These are phyloP conservation scores for Oreotrochilus melanogaster DNA, from an alignment of 2,113 vertebrate genomes.

Conservation along the genomic window DNA sequence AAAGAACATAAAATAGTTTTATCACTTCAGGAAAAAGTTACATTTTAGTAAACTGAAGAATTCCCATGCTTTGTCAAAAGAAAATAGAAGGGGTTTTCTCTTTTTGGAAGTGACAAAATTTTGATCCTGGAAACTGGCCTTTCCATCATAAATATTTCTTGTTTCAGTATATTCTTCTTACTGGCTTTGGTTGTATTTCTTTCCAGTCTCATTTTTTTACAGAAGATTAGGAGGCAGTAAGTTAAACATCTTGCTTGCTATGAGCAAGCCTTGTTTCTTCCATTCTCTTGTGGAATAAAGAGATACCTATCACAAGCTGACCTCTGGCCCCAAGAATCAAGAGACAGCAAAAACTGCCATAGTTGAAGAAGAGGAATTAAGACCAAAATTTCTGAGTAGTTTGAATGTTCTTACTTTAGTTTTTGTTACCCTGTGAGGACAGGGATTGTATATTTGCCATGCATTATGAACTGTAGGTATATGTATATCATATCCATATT, in stretches of 20 bases:
- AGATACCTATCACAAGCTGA: not conserved
- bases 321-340: not conserved
- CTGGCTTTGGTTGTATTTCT: not conserved
- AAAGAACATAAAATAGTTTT: not conserved
- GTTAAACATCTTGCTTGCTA: not conserved
- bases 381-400: not conserved
- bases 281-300: not conserved
- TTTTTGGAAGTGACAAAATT: not conserved
- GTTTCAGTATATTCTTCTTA: not conserved
- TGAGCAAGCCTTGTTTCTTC: not conserved
- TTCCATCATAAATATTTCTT: not conserved
- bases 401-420: not conserved
- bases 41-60: not conserved
- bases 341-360: not conserved
- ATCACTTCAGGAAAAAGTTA: not conserved
- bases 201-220: not conserved
- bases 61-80: not conserved
- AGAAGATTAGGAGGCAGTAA: not conserved
- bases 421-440: not conserved
- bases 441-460: not conserved
- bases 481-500: not conserved
- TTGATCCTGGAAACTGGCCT: not conserved
- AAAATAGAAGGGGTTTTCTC: not conserved
- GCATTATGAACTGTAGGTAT: not conserved
- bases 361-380: not conserved